Evolutionary conservation across 2,888 invertebrate species (phyloP).

Genomic region (Tetheella fluctuosa): DNA sequence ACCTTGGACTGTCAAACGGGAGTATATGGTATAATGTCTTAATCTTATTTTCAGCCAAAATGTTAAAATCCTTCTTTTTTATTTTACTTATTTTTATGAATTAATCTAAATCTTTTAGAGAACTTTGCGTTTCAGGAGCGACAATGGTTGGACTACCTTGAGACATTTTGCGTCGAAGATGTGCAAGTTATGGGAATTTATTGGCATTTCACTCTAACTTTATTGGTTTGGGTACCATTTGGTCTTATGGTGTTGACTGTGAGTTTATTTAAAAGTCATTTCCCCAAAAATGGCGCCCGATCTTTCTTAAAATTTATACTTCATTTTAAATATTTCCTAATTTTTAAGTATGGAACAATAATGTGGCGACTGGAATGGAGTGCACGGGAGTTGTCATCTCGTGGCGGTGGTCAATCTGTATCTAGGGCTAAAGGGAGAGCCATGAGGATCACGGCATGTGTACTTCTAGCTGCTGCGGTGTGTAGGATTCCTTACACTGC

Average conservation of each 20-base stretch:
- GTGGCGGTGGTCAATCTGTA: conserved; percentile 85
- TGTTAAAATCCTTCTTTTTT: no score
- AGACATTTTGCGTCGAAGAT: conserved; percentile 90
- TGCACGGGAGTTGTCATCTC: conserved; percentile 84
- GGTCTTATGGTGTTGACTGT: conserved; percentile 89
- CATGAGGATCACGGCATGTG: conserved; percentile 87
- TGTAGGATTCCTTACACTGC: conserved; percentile 91
- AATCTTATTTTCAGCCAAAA: background rate
- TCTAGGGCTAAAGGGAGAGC: conserved; percentile 87
- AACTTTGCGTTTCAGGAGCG: conserved; percentile 81
- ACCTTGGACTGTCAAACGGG: conserved; percentile 86
- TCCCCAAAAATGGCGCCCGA: conserved; percentile 35
- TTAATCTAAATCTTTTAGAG: background rate
- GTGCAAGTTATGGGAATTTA: conserved; percentile 86
- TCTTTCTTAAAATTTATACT: conserved; percentile 26
- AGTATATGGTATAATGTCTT: conserved; percentile 79
- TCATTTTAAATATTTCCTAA: background rate
- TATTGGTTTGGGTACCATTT: conserved; percentile 91
- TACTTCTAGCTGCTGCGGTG: conserved; percentile 86
- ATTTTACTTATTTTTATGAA: no score
- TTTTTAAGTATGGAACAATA: conserved; percentile 64
- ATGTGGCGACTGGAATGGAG: conserved; percentile 86
- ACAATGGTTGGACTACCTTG: conserved; percentile 89
- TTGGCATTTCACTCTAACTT: conserved; percentile 90
- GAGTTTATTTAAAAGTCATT: conserved; percentile 69